Evolutionary conservation across 2,113 vertebrate species (phyloP), one percentile per base, ranked within the genome.

Genomic region (Brachionichthys hirsutus): DNA sequence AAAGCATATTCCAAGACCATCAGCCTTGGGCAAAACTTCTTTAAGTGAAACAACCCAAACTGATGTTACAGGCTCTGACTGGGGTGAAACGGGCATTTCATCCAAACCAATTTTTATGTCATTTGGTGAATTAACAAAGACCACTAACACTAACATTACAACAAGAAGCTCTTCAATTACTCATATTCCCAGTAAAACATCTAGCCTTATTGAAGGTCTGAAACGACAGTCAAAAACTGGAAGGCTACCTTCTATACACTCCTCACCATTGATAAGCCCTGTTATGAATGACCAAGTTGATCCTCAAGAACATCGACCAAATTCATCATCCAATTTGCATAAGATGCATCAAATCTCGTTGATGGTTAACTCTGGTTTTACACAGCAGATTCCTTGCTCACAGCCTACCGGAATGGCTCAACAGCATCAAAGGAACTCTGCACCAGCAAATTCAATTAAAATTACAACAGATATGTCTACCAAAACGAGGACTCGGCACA

Each of bases 401-500:
- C 44, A 54, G 16, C 55, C 52, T 6, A 63, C 6, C 53, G 75
- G 54, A 69, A 73, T 54, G 7, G 30, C 13, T 59, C 52, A 67
- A 18, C 59, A n/a, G 46, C 70, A 57, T 64, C 58, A 69, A 42
- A 64, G 54, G 14, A 48, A n/a, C 17, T 85, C 78, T 24, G 65
- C 71, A 49, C 88, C 90, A 44, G 84, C 88, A 61, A 90, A 90
- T 58, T 73, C 68, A 52, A 16, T 87, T 38, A 90, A 83, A 86
- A 54, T 54, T 16, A 77, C 77, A 15, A 41, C 88, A 54, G 86
- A 91, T 60, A 90, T 91, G 90, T 89, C 90, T 71, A 46, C 45
- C 24, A 88, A 80, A 53, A 50, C 35, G 54, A n/a, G n/a, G n/a
- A 7, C 11, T 34, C 20, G 18, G 19, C 34, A 51, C 13, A 53